These are phyloP conservation scores for Falco rusticolus DNA, from an alignment of 2,797 vertebrate genomes.

Conservation along the genomic window DNA sequence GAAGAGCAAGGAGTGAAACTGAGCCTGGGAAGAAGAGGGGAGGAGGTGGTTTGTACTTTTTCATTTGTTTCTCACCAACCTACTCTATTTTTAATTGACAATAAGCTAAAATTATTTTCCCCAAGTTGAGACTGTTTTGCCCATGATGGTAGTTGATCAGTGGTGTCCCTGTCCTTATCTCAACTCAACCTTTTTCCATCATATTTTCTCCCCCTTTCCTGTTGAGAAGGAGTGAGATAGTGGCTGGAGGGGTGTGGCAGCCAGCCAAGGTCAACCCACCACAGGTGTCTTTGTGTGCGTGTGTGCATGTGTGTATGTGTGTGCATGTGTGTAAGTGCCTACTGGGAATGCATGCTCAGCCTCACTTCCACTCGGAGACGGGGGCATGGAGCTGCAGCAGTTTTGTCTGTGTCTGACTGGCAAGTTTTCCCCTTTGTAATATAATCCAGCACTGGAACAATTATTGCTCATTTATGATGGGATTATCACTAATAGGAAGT, in stretches of 20 bases:
- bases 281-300: not conserved
- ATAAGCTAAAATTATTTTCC: not conserved
- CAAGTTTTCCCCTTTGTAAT: not conserved
- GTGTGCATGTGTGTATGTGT: too few relatives aligned
- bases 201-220: not conserved
- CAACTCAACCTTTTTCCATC: too few relatives aligned
- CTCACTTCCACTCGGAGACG: not conserved
- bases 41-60: not conserved
- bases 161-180: not conserved
- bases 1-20: not conserved
- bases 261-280: not conserved
- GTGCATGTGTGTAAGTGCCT: not conserved
- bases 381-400: not conserved
- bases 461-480: not conserved
- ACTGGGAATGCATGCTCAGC: not conserved
- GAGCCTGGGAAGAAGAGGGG: not conserved
- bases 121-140: not conserved
- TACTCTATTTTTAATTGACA: not conserved
- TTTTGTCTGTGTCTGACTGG: not conserved
- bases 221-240: not conserved
- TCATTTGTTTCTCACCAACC: not conserved
- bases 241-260: not conserved
- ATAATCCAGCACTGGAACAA: not conserved
- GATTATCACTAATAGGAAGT: not conserved
- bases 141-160: not conserved